Evolutionary conservation across 2,113 vertebrate genomes (phyloP).

Genomic region (Cynopterus brachyotis): DNA sequence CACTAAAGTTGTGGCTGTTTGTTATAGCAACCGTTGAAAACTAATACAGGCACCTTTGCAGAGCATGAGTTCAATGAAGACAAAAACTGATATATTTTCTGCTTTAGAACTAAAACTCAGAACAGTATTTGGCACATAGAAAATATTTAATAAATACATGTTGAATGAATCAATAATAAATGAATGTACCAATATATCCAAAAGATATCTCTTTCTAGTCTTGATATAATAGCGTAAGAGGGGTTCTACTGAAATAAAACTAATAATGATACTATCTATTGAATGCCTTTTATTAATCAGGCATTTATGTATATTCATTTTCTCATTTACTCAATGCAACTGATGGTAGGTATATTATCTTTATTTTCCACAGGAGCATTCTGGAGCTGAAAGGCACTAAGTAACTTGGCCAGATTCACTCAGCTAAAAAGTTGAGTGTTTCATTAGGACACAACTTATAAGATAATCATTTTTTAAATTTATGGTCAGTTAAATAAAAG

Average conservation of each 20-base stretch:
- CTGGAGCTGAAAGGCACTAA: not conserved
- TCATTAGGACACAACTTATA: not conserved
- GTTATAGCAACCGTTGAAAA: not conserved
- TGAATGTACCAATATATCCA: not conserved
- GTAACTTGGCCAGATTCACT: not conserved
- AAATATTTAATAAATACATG: not conserved
- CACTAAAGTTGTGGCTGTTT: not conserved
- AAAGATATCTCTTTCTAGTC: not conserved
- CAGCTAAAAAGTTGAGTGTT: not conserved
- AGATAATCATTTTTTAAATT: not conserved
- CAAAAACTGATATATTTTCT: not conserved
- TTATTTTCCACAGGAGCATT: not conserved
- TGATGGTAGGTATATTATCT: not conserved
- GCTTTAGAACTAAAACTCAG: not conserved
- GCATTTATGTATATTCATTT: not conserved
- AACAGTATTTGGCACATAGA: not conserved
- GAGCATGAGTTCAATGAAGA: not conserved
- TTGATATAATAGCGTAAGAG: not conserved
- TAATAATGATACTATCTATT: not conserved
- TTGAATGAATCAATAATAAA: not conserved
- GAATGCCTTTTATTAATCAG: not conserved
- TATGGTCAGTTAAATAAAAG: constrained; percentile 3
- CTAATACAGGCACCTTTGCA: not conserved
- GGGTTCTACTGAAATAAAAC: not conserved
- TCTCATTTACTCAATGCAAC: not conserved